Evolutionary conservation across 2,797 vertebrate species (phyloP).

Genomic region (Danionella dracula): DNA sequence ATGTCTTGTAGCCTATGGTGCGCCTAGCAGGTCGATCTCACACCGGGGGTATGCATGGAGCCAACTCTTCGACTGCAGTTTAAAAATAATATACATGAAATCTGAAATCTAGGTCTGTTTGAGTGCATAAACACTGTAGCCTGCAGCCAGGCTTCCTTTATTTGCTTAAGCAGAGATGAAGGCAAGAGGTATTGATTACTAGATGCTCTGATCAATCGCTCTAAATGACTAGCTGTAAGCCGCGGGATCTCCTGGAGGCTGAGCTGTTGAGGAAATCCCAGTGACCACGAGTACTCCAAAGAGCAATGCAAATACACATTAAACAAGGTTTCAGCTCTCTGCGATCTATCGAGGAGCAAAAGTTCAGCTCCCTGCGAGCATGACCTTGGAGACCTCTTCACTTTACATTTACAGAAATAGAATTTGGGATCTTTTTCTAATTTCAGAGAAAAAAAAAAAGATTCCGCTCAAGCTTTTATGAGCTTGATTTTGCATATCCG

Average conservation of each 20-base stretch:
- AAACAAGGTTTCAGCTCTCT: slow-evolving; percentile 73
- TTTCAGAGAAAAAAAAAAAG: too few species aligned
- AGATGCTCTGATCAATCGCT: slow-evolving; percentile 69
- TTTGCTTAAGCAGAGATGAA: slow-evolving; percentile 63
- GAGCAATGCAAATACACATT: slow-evolving; percentile 77
- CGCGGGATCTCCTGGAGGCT: slow-evolving; percentile 42
- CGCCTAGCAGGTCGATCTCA: slow-evolving; percentile 45
- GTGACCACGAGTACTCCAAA: slow-evolving; percentile 53
- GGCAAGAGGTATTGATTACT: slow-evolving; percentile 68
- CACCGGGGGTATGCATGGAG: slow-evolving; percentile 30
- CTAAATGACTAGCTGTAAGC: slow-evolving; percentile 72
- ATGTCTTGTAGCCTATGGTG: slow-evolving; percentile 59
- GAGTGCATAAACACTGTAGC: slow-evolving; percentile 22
- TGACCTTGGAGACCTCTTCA: slow-evolving; percentile 68
- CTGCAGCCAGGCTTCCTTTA: slow-evolving; percentile 28
- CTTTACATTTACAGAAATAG: slow-evolving; percentile 61
- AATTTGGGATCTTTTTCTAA: too few species aligned
- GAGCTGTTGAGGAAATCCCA: slow-evolving; percentile 35
- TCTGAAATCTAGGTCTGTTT: slow-evolving; percentile 20
- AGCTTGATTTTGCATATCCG: too few species aligned
- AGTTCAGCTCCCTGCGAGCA: slow-evolving; percentile 73
- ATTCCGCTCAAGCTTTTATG: too few species aligned
- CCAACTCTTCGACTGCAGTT: slow-evolving; percentile 12
- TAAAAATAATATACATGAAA: slow-evolving; percentile 11
- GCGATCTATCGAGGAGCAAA: slow-evolving; percentile 66